A percentile compares a stretch with the other conserved stretches of the same genome.
phyloP scores from a whole-genome alignment of 2,888 invertebrate genomes.

The Creontiades dilutus region DNA sequence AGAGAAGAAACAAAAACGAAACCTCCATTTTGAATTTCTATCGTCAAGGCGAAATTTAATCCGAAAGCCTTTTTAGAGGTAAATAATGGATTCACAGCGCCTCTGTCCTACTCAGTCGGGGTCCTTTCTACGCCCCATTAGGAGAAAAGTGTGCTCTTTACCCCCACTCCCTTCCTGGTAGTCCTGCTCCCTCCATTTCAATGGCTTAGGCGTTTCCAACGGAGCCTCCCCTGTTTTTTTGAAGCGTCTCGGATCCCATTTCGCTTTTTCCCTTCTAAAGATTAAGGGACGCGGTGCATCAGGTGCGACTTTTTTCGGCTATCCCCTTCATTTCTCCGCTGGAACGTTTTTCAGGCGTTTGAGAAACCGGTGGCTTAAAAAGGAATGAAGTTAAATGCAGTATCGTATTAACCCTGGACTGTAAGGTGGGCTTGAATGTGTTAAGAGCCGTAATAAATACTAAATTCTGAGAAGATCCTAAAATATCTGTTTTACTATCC shows the following conservation, averaged over 20 bases:
- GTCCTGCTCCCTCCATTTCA: background rate
- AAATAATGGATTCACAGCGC: slow-evolving; percentile 16
- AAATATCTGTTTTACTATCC: background rate
- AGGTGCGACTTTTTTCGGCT: background rate
- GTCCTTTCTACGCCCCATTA: slow-evolving; percentile 21
- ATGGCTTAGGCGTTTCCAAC: slow-evolving; percentile 17
- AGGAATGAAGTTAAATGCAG: background rate
- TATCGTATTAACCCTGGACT: background rate
- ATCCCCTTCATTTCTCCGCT: background rate
- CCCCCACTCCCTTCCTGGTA: background rate
- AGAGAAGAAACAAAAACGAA: background rate
- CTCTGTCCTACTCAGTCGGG: background rate
- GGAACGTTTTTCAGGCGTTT: background rate
- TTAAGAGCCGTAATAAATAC: background rate
- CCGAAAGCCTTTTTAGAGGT: slow-evolving; percentile 32
- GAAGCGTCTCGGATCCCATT: slow-evolving; percentile 27
- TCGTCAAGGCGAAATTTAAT: slow-evolving; percentile 11
- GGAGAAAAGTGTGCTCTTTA: slow-evolving; percentile 21
- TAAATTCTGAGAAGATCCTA: background rate
- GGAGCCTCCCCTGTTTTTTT: background rate
- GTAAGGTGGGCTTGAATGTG: background rate
- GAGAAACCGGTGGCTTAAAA: background rate
- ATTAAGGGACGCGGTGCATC: background rate
- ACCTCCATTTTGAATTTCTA: background rate
- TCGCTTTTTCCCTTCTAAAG: background rate